Base-by-base conservation (phyloP, 2,113 vertebrate genomes). In the Lipophrys pholis region DNA sequence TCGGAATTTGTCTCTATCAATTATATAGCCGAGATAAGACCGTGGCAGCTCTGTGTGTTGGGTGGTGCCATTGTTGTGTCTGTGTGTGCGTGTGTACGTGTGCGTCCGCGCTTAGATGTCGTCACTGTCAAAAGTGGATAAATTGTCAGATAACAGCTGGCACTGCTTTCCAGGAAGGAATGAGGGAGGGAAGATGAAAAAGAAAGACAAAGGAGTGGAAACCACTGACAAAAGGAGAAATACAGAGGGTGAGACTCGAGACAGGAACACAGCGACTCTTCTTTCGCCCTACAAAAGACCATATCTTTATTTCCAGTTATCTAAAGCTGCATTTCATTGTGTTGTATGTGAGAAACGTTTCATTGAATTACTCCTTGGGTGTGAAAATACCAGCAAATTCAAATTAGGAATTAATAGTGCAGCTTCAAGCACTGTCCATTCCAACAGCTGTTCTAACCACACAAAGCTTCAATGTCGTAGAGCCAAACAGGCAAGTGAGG, bases 1-100 rank as follows among this genome's bases (percentile, higher is more conserved):
- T 67, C 68, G 57, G 83, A 75, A 76, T 84, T 62, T 80, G 72
- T 83, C 81, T 78, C 63, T 9, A 83, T 87, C 82, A 83, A 60
- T 85, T 80, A 81, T 46, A 42, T 12, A 53, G 16, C 68, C 45
- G 65, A 63, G 69, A 85, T 77, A 80, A 63, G 71, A 38, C 14
- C 15, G 7, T 72, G 80, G 35, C 80, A 72, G 82, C 68, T 69
- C 40, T 46, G 69, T 43, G 73, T 11, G 6, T 17, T 50, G 59
- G 50, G 7, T 58, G 60, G 16, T 84, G 62, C 51, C 58, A 49
- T 53, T 60, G 21, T 49, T 78, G 63, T 82, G 67, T 76, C 48
- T n/a, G 41, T 53, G 59, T 68, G 75, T 30, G 21, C 21, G 21
- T 30, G 21, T 30, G 21, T 30, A 4, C n/a, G n/a, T n/a, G n/a